Conservation (phyloP, 2,797 vertebrate genomes). For the Anabacerthia variegaticeps region DNA sequence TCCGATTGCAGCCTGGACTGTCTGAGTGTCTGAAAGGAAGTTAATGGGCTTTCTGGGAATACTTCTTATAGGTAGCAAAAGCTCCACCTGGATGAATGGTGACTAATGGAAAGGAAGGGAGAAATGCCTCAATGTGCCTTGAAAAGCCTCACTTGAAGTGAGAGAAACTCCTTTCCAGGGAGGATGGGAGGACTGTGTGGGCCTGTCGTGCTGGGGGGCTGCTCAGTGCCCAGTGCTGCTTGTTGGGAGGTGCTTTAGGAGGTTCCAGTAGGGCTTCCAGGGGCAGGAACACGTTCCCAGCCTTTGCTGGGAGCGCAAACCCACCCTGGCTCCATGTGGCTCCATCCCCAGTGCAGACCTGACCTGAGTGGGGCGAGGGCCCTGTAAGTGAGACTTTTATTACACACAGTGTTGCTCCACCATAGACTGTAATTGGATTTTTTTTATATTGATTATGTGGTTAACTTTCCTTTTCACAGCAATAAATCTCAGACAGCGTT, state of each 20-base stretch:
- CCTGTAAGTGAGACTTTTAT: slow-evolving; percentile 50
- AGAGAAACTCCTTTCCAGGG: not conserved
- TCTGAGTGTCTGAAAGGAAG: not conserved
- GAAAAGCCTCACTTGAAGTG: not conserved
- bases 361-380: not conserved
- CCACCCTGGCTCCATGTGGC: not conserved
- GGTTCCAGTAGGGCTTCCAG: not conserved
- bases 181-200: not conserved
- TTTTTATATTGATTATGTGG: slow-evolving; percentile 69
- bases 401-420: slow-evolving; percentile 28
- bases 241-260: not conserved
- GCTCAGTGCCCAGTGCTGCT: not conserved
- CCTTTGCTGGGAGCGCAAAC: not conserved
- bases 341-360: not conserved
- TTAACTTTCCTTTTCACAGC: slow-evolving; percentile 63
- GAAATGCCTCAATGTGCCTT: not conserved
- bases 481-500: slow-evolving; percentile 62
- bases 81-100: not conserved
- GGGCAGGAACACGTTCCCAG: not conserved
- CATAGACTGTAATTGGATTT: slow-evolving; percentile 69
- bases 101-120: not conserved
- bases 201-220: not conserved
- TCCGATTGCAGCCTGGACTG: not conserved
- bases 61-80: not conserved
- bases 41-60: not conserved